Evolutionary conservation across 2,113 vertebrate genomes (phyloP).

Genomic region (Tinamus guttatus): DNA sequence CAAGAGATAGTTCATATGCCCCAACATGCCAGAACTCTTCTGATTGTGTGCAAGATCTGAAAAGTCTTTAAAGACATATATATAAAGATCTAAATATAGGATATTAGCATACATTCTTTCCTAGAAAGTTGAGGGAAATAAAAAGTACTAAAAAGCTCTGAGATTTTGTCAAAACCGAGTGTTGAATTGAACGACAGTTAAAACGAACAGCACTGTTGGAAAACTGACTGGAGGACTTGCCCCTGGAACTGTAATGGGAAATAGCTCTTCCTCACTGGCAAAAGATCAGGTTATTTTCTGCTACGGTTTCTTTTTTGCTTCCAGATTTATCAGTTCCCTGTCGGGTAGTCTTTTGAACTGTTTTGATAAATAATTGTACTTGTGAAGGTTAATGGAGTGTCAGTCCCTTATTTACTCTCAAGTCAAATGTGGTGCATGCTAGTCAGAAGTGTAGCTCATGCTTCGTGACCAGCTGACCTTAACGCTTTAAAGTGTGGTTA

Average conservation of each 20-base stretch:
- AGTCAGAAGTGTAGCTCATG: constrained; percentile 62
- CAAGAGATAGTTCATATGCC: background rate
- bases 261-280: constrained; percentile 7
- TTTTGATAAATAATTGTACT: constrained; percentile 76
- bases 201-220: background rate
- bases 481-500: constrained; percentile 64
- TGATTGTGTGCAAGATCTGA: background rate
- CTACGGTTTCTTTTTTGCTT: background rate
- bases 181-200: background rate
- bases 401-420: constrained; percentile 67
- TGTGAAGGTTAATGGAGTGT: constrained; percentile 75
- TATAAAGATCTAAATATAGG: background rate
- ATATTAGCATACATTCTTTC: background rate
- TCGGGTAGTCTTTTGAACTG: constrained; percentile 47
- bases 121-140: background rate
- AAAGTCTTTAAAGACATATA: background rate
- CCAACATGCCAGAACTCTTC: background rate
- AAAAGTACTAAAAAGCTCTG: background rate
- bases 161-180: background rate
- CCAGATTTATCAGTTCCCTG: constrained; percentile 33
- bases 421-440: constrained; percentile 48
- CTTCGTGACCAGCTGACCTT: constrained; percentile 58
- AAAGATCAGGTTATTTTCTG: constrained; percentile 28
- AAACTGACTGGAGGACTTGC: background rate
- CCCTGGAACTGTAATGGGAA: background rate